Evolutionary conservation across 2,797 vertebrate species (phyloP), one percentile per base, ranked within the genome.

Genomic region (Xenentodon cancila): DNA sequence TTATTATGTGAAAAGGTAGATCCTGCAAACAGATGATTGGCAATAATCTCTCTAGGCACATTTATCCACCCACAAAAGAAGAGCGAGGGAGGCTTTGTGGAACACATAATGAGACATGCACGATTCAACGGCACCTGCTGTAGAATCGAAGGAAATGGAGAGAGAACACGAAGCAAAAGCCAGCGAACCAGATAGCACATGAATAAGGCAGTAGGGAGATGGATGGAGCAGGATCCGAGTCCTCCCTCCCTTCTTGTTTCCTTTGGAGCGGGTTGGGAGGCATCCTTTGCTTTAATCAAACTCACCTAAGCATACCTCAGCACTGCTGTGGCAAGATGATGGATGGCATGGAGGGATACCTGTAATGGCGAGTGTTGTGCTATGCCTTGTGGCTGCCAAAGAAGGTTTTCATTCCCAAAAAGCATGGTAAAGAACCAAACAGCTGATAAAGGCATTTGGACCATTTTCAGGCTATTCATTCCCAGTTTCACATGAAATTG

Each of bases 181-280:
- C 80, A 70, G 69, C 68, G 85, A 84, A 82, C 75, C 85, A 84
- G 82, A 82, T 68, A 87, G 78, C 65, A 3, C 82, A 88, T 88
- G 88, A 89, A 91, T 89, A 88, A 88, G 73, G 86, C 75, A 88
- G 75, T 7, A 79, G 74, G 77, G 82, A 89, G 89, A 90, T 79
- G 66, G 88, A 91, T 89, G 79, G 75, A 73, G 73, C 66, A 13
- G 65, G 61, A 72, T 75, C 51, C 66, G 3, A 42, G 55, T 50
- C 67, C 72, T 45, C 67, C 69, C 83, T 25, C 30, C 16, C 17
- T 43, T 43, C 17, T 79, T 60, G 47, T 56, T 76, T 63, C 77
- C 85, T 64, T 73, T 7, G 4, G 58, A 77, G 77, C 71, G 13
- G 82, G 84, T 84, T 21, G 66, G 69, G 82, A 81, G 15, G 61